Evolutionary conservation across 2,888 invertebrate genomes (phyloP).

Genomic region (Polylopha cassiicola): DNA sequence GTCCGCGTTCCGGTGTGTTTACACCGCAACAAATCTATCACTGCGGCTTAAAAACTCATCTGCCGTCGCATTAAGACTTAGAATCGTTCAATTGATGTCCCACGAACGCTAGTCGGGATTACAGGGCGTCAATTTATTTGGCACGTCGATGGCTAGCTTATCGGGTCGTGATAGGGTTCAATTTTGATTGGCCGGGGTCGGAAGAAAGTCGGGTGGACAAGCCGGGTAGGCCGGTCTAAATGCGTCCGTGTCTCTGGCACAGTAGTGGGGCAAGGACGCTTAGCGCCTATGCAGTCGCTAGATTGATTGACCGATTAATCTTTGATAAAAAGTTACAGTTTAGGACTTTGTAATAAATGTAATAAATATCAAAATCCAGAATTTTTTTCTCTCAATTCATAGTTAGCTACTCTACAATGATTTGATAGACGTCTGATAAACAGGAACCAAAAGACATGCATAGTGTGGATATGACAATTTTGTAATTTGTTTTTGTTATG

Average conservation of each 20-base stretch:
- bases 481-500: too few species aligned
- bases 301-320: conserved; percentile 73
- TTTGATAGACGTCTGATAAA: too few species aligned
- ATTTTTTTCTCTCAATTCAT: too few species aligned
- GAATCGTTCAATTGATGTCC: conserved; percentile 33
- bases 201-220: conserved; percentile 51
- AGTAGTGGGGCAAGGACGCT: conserved; percentile 72
- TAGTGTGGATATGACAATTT: too few species aligned
- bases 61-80: conserved; percentile 39
- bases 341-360: too few species aligned
- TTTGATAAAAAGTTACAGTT: conserved; percentile 40
- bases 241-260: conserved; percentile 63
- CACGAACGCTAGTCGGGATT: conserved; percentile 42
- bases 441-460: too few species aligned
- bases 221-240: conserved; percentile 65
- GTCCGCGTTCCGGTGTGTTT: conserved; percentile 54
- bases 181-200: conserved; percentile 44
- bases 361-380: too few species aligned
- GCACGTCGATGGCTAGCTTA: conserved; percentile 37
- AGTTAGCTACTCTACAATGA: too few species aligned
- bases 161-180: conserved; percentile 41
- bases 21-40: conserved; percentile 30
- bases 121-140: conserved; percentile 35
- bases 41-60: conserved; percentile 31
- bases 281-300: conserved; percentile 61